Evolutionary conservation across 2,113 vertebrate genomes (phyloP), one percentile per base, ranked within the genome.

Genomic region (Rhynchomys soricoides): DNA sequence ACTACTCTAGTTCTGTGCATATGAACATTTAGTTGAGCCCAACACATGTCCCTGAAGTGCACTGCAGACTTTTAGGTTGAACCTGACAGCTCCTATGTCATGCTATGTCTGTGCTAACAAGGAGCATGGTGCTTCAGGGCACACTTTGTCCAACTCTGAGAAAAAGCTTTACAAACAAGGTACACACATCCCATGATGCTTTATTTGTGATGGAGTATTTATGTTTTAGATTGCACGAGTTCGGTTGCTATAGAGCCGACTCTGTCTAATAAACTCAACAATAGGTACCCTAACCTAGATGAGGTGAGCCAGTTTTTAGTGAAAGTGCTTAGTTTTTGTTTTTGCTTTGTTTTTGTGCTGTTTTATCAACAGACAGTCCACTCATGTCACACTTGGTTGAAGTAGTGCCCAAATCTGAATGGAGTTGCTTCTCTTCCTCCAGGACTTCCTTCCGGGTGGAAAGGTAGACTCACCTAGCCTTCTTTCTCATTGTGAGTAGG

Each of bases 191-290:
- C 48, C 90, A 1, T 9, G 93, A 73, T 17, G 34, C 45, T 96
- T 96, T 95, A 79, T 95, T 90, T 89, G 48, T 59, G 75, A 81
- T 66, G 4, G 16, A 57, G 21, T 37, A 86, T 55, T 55, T 55
- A 13, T 55, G 11, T 68, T 88, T 78, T 71, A 57, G 22, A 73
- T 75, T 37, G 40, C 24, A 82, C 73, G 73, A 68, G n/a, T 88
- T 62, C 62, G 74, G 31, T 0, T 78, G n/a, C 48, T 73, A 2
- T 57, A 50, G 52, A 62, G 57, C 59, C 68, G 94, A 92, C 48
- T 68, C 70, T 77, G 43, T 90, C 48, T 86, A 75, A 85, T 34
- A 45, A 73, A 89, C 64, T 75, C 16, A 66, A 52, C 45, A 91
- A 31, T 1, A 45, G 43, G 22, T 34, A 50, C 16, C 6, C 55